Evolutionary conservation across 1,140 invertebrate species (phyloP).

Genomic region (Oedothorax gibbosus): DNA sequence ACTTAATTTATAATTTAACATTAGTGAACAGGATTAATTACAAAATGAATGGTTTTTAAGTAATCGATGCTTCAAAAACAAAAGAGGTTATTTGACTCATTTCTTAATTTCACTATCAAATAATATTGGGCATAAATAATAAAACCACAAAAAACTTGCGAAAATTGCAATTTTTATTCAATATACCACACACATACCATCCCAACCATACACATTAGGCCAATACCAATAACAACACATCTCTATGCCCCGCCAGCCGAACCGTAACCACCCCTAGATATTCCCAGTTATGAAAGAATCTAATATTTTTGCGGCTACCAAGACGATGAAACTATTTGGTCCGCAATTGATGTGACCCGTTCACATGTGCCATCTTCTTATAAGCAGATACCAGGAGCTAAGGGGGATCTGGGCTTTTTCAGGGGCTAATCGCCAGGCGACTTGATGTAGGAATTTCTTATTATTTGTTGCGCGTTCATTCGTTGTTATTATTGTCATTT

Average conservation of each 20-base stretch:
- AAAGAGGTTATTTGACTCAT: too few relatives aligned
- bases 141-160: too few relatives aligned
- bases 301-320: slow-evolving; percentile 24
- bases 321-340: slow-evolving; percentile 44
- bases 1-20: too few relatives aligned
- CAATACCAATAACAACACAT: not conserved
- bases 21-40: too few relatives aligned
- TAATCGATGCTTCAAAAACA: too few relatives aligned
- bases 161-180: not conserved
- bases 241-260: slow-evolving; percentile 26
- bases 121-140: too few relatives aligned
- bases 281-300: slow-evolving; percentile 42
- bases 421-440: slow-evolving; percentile 39
- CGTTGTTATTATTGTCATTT: too few relatives aligned
- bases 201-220: not conserved
- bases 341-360: slow-evolving; percentile 43
- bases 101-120: too few relatives aligned
- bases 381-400: slow-evolving; percentile 12
- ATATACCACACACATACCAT: not conserved
- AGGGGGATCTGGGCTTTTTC: slow-evolving; percentile 20
- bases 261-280: slow-evolving; percentile 17
- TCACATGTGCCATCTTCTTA: slow-evolving; percentile 33
- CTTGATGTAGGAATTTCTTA: not conserved
- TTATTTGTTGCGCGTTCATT: too few relatives aligned
- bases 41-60: too few relatives aligned